phyloP scores from a whole-genome alignment of 2,888 invertebrate species.

The Harpagoxenus sublaevis region DNA sequence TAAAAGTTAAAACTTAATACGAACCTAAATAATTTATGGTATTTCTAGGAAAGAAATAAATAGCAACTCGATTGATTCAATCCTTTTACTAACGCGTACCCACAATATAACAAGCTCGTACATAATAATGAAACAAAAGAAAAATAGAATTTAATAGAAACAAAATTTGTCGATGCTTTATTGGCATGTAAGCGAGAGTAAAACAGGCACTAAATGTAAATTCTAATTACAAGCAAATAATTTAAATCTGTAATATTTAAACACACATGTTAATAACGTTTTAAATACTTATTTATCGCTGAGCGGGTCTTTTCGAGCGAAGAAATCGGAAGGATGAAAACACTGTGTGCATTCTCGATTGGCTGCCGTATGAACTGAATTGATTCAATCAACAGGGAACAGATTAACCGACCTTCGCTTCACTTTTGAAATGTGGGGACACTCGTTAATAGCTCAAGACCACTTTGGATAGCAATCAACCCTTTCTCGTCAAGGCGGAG shows the following conservation, averaged over 20 bases:
- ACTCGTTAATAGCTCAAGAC: constrained; percentile 3
- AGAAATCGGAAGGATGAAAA: not conserved
- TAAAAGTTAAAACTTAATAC: not conserved
- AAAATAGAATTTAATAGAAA: not conserved
- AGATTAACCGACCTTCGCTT: constrained; percentile 30
- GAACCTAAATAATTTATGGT: not conserved
- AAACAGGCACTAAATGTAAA: not conserved
- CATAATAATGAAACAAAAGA: not conserved
- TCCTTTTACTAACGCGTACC: no score
- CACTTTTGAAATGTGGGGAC: not conserved
- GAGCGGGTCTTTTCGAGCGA: not conserved
- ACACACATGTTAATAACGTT: not conserved
- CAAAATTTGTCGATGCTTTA: not conserved
- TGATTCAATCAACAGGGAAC: constrained; percentile 21
- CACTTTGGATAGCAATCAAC: constrained; percentile 35
- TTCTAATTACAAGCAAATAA: not conserved
- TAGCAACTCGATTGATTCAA: not conserved
- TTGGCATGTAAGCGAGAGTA: not conserved
- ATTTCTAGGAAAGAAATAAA: not conserved
- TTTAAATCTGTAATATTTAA: not conserved
- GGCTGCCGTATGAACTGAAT: constrained; percentile 16
- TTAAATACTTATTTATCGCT: not conserved
- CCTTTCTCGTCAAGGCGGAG: constrained; percentile 63
- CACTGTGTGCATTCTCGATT: not conserved
- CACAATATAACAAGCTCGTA: not conserved